Conservation (phyloP, 2,888 invertebrate species). For the Mesochorus sp. region DNA sequence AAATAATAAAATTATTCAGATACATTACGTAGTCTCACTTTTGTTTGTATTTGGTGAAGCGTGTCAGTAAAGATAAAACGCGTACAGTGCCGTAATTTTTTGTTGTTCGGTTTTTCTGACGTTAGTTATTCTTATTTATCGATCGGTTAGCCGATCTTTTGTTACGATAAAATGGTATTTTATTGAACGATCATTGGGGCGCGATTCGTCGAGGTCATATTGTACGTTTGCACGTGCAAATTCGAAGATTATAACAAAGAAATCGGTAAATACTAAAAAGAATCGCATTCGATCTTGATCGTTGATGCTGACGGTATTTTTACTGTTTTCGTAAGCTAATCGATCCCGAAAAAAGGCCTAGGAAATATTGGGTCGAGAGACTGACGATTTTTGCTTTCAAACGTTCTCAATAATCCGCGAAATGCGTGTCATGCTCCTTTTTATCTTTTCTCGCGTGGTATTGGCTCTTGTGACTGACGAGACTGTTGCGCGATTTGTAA, state of each 20-base stretch:
- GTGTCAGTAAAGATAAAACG: constrained; percentile 33
- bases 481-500: constrained; percentile 82
- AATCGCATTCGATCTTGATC: too few relatives aligned
- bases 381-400: background rate
- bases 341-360: too few relatives aligned
- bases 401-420: constrained; percentile 70
- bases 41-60: constrained; percentile 42
- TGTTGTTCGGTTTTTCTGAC: background rate
- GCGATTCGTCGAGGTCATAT: background rate
- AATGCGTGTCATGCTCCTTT: constrained; percentile 73
- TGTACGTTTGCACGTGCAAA: too few relatives aligned
- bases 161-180: background rate
- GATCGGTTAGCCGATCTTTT: background rate
- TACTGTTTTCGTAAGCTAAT: too few relatives aligned
- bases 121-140: background rate
- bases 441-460: constrained; percentile 81
- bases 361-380: too few relatives aligned
- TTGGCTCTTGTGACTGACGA: constrained; percentile 83
- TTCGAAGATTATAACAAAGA: too few relatives aligned
- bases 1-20: constrained; percentile 49
- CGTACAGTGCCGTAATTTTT: constrained; percentile 13
- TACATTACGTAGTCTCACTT: constrained; percentile 36
- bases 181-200: background rate
- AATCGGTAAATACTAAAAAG: too few relatives aligned
- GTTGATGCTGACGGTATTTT: too few relatives aligned